Evolutionary conservation across 2,888 invertebrate species (phyloP), one percentile per base, ranked within the genome.

Genomic region (Gymnoscelis rufifasciata): DNA sequence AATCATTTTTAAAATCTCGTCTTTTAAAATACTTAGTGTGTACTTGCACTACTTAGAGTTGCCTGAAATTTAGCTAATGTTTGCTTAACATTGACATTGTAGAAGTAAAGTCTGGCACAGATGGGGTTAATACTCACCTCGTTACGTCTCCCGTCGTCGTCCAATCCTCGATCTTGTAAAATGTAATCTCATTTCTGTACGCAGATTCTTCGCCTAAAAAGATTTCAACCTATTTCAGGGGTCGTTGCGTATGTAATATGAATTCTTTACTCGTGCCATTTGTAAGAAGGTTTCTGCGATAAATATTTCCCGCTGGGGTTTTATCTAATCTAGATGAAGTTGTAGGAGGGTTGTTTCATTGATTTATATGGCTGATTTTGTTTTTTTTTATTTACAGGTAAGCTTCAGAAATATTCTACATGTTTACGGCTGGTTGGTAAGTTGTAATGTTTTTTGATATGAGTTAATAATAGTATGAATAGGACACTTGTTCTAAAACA

Each of bases 321-420:
- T 36, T 43, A 40, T 43, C 47, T 39, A 40, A 37, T 43, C 43
- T 23, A 31, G 14, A 36, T 36, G 36, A 35, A 39, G 29, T 43
- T n/a, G 43, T 43, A 12, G 13, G 24, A 15, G 1, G 33, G 19
- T 26, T 8, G 26, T 26, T 5, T 35, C 10, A 35, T 35, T 35
- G 7, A 38, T 40, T 10, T 5, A 30, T 24, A 15, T 40, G 2
- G 19, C 19, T 19, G 19, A 19, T 3, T 19, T 19, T 19, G 31
- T n/a, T 3, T 52, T 27, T 47, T 7, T 31, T 31, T 51, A 23
- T 41, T 57, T 57, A 41, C 57, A 57, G 57, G 57, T 57, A 57
- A 54, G 52, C 10, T 23, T 35, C 19, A 33, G 3, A n/a, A 5
- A 33, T 13, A 13, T 2, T 14, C 5, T 14, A 14, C 31, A 14